phyloP scores from a whole-genome alignment of 2,797 vertebrate genomes.

The Petrocephalus sullivani region DNA sequence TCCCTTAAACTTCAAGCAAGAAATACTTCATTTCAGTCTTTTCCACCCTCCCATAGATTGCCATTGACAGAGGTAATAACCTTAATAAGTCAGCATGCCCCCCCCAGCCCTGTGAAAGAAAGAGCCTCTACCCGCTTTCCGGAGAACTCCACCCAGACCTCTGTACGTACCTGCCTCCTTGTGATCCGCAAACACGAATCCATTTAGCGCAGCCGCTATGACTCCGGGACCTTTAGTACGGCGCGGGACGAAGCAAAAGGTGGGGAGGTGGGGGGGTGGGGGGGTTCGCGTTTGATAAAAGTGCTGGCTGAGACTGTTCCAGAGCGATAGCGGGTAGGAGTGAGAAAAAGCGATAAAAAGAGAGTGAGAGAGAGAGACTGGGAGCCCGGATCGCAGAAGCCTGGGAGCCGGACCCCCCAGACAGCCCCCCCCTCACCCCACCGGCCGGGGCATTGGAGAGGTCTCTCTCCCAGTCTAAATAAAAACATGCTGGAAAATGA shows the following conservation, averaged over 20 bases:
- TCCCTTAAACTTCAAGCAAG: not conserved
- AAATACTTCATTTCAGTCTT: not conserved
- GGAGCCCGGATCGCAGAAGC: not conserved
- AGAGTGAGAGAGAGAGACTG: not conserved
- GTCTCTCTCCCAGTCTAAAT: constrained; percentile 15
- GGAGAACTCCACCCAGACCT: not conserved
- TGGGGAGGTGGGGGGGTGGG: not conserved
- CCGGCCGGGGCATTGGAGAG: not conserved
- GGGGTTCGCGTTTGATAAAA: not conserved
- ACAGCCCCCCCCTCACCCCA: not conserved
- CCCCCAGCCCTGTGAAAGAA: not conserved
- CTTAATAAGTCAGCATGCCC: not conserved
- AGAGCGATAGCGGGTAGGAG: not conserved
- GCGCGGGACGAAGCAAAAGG: too few species aligned
- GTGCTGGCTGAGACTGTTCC: not conserved
- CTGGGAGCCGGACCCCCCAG: not conserved
- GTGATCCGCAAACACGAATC: constrained; percentile 53
- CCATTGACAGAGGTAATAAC: not conserved
- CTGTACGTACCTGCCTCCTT: constrained; percentile 50
- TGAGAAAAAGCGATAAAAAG: not conserved
- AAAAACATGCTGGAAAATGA: constrained; percentile 38
- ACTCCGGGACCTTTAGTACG: constrained; percentile 34
- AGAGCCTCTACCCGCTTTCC: too few species aligned
- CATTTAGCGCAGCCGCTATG: constrained; percentile 45
- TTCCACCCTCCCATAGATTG: not conserved